Base-by-base conservation (phyloP, 2,888 invertebrate genomes). In the Meganola albula region DNA sequence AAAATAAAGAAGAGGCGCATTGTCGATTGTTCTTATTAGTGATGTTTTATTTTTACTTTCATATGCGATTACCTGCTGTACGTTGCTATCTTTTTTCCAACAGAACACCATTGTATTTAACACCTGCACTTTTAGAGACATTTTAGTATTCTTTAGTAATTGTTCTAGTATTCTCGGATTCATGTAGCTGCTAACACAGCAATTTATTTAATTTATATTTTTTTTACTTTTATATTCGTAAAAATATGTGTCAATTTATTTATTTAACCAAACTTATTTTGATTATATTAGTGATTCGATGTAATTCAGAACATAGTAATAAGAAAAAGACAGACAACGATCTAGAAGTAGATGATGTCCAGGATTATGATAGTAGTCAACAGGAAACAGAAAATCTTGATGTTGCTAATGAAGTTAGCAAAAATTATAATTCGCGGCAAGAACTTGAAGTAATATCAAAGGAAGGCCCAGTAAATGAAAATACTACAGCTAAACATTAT, bases 31-130 rank as follows among this genome's bases (percentile, higher is more conserved):
- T n/a, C n/a, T n/a, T n/a, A n/a, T 11, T 10, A 14, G 6, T 5
- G 2, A 20, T 31, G 30, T 37, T 38, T 31, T 43, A 34, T 44
- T 44, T 55, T 27, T 24, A 8, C 8, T 21, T 48, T 40, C 47
- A 40, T 43, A 21, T 29, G 25, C 48, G 23, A 41, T 41, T 30
- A 37, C 30, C 2, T 5, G 9, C 21, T 31, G 11, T 22, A 24
- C 32, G 20, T 12, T 16, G 3, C 24, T 4, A 2, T 34, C 16
- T 14, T 11, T 37, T 52, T 42, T 43, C 11, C 8, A 16, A 22
- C 3, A 10, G 27, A 39, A 12, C 1, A 9, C 37, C 32, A 48
- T 48, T 48, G 45, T 44, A 31, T 27, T 40, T 28, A 31, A 36
- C 51, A 51, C 39, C 39, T 52, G 53, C 39, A 28, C 1, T 6